Evolutionary conservation across 2,888 invertebrate species (phyloP), one percentile per base, ranked within the genome.

Genomic region (Amphipyra tragopoginis): DNA sequence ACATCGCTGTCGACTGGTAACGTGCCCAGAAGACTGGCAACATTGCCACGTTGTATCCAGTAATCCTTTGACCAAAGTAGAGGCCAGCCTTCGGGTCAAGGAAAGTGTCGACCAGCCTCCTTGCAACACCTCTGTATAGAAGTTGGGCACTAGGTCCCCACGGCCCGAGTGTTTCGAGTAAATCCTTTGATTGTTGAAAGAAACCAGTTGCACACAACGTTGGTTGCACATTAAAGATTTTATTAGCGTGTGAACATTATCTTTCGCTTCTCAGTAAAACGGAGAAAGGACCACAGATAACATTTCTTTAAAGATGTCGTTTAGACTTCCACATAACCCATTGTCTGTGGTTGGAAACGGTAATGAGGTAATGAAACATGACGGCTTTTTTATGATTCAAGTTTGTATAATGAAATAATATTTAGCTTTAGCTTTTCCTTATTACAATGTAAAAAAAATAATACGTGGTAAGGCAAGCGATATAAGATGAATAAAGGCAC

Each of bases 301-400:
- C 11, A 29, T 29, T 29, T 29, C 34, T 55, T 70, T 47, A 49
- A 42, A 36, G 21, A 51, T 36, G 21, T 63, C n/a, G 26, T 49
- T 62, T 45, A 21, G 21, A 21, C 45, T 21, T 15, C 43, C 45
- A 34, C 21, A 43, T 29, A 15, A 21, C 14, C 4, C 39, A 57
- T 51, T 60, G 60, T 69, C 42, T 64, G 57, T 54, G 57, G 65
- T 54, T 50, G n/a, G 33, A 48, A 45, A 56, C 45, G 15, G 13
- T 51, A 56, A 47, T 64, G 42, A 53, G 15, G 13, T 51, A 56
- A 47, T 64, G 42, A 53, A 55, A 57, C 10, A 34, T 36, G 33
- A 53, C 53, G 29, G 8, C 26, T 52, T 0, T 33, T 52, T 65
- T 55, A 55, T 53, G 38, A 15, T 45, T 39, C 15, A 36, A 45